Evolutionary conservation across 2,888 invertebrate species (phyloP).

Genomic region (Drosophila rellima): DNA sequence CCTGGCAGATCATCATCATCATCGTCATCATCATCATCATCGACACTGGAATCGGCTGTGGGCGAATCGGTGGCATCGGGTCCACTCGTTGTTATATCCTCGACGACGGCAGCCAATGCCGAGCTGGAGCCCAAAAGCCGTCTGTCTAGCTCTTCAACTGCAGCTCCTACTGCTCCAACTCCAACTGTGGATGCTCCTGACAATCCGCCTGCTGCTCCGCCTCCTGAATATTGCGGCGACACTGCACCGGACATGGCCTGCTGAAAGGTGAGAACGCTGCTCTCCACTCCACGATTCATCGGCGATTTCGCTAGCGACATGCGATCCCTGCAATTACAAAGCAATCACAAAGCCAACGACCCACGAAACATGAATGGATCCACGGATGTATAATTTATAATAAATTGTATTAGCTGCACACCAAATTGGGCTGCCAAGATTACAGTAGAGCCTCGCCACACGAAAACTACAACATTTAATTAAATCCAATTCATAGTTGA

Average conservation of each 20-base stretch:
- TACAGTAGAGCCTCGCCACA: slow-evolving; percentile 3
- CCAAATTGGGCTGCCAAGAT: slow-evolving; percentile 2
- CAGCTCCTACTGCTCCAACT: neutral
- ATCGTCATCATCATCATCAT: neutral
- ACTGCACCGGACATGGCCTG: slow-evolving; percentile 85
- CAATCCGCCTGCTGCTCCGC: neutral
- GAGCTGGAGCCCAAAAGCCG: slow-evolving; percentile 50
- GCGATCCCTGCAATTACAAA: slow-evolving; percentile 77
- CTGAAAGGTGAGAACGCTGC: slow-evolving; percentile 84
- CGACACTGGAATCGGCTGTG: slow-evolving; percentile 43
- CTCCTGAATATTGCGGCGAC: slow-evolving; percentile 79
- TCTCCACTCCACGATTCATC: slow-evolving; percentile 55
- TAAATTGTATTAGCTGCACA: slow-evolving; percentile 7
- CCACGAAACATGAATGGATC: slow-evolving; percentile 6
- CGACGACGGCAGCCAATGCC: slow-evolving; percentile 64
- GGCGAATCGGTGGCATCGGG: slow-evolving; percentile 53
- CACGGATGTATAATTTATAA: slow-evolving; percentile 3
- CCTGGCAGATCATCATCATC: slow-evolving; percentile 2
- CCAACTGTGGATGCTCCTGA: neutral
- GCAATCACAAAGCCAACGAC: slow-evolving; percentile 5
- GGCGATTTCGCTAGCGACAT: slow-evolving; percentile 81
- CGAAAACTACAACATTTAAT: neutral
- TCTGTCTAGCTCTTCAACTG: slow-evolving; percentile 13
- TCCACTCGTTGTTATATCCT: slow-evolving; percentile 64
- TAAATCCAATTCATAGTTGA: neutral